These are phyloP conservation scores for Tenualosa thibaudeaui DNA, from an alignment of 2,797 vertebrate species.

Conservation along the genomic window DNA sequence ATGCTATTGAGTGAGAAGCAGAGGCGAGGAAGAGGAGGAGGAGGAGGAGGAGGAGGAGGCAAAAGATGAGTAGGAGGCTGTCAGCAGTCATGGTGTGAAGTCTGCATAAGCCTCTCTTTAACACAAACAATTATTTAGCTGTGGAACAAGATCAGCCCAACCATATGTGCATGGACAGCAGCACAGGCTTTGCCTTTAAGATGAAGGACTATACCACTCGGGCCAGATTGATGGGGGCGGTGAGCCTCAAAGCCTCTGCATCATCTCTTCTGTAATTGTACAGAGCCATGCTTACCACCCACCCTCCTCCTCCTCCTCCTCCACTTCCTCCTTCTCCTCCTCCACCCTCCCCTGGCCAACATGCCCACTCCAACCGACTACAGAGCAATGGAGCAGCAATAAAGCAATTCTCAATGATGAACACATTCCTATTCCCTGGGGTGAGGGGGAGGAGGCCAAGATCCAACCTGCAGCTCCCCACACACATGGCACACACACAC, in stretches of 20 bases:
- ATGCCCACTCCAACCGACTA: conserved; percentile 51
- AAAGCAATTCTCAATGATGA: conserved; percentile 71
- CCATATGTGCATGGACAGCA: background rate
- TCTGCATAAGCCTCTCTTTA: background rate
- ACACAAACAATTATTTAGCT: background rate
- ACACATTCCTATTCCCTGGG: conserved; percentile 64
- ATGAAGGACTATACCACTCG: conserved; percentile 65
- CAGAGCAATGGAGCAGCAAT: conserved; percentile 71
- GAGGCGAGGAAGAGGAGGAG: background rate
- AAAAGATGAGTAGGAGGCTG: background rate
- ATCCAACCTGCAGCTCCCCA: conserved; percentile 50
- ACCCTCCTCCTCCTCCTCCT: conserved; percentile 25
- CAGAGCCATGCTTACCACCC: conserved; percentile 48
- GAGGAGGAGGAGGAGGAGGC: background rate
- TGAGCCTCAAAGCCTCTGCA: conserved; percentile 59
- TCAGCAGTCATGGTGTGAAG: background rate
- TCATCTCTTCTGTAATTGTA: conserved; percentile 66
- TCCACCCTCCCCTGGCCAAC: background rate
- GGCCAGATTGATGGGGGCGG: conserved; percentile 49
- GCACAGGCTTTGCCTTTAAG: conserved; percentile 71
- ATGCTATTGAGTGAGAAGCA: background rate
- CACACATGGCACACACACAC: background rate
- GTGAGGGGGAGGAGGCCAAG: conserved; percentile 50
- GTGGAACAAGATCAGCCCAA: background rate
- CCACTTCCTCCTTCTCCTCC: conserved; percentile 35